Conservation (phyloP, 2,113 vertebrate genomes). For the Marmota monax region DNA sequence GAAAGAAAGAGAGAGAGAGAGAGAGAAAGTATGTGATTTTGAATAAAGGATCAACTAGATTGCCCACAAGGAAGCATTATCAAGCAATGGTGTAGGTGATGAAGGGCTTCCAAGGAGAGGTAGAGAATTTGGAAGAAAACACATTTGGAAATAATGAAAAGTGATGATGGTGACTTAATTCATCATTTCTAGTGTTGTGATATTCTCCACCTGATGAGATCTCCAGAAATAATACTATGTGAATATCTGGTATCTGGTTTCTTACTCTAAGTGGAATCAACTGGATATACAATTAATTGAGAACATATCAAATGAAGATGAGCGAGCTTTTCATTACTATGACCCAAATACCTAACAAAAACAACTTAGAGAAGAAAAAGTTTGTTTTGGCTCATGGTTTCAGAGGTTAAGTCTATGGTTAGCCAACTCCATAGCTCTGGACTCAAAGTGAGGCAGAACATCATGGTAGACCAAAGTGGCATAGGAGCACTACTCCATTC, state of each 20-base stretch:
- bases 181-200: background rate
- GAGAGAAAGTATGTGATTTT: background rate
- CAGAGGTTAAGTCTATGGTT: no score
- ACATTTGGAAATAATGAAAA: background rate
- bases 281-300: background rate
- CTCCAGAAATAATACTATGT: background rate
- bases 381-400: no score
- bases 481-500: no score
- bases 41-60: background rate
- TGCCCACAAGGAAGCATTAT: background rate
- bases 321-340: no score
- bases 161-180: background rate
- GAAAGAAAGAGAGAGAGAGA: no score
- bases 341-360: no score
- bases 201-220: background rate
- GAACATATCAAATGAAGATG: background rate
- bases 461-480: no score
- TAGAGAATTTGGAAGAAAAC: background rate
- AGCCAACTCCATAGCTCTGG: no score
- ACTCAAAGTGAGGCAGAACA: no score
- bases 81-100: background rate
- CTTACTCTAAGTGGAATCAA: background rate
- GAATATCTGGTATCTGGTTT: background rate
- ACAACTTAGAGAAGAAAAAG: no score
- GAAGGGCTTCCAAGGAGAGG: background rate